Conservation (phyloP, 2,113 vertebrate genomes). For the Alligator mississippiensis region DNA sequence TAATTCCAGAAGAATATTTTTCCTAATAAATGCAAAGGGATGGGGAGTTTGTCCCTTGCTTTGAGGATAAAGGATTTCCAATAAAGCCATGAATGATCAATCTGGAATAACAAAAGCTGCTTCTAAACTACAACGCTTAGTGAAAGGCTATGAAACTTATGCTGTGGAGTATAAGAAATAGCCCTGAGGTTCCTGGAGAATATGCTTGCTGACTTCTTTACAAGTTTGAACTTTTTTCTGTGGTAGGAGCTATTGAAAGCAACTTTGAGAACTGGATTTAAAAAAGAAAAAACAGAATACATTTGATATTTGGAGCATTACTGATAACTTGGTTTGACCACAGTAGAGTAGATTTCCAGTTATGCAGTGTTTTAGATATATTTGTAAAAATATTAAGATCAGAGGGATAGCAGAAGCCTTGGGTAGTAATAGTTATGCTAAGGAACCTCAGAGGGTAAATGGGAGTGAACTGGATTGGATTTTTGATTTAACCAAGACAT, state of each 20-base stretch:
- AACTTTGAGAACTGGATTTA: background rate
- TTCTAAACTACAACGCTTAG: background rate
- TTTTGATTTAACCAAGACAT: background rate
- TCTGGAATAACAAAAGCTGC: slow-evolving; percentile 35
- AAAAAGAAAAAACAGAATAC: background rate
- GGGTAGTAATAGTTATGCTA: background rate
- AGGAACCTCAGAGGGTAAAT: background rate
- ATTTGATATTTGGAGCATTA: background rate
- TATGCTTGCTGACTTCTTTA: background rate
- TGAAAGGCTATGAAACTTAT: background rate
- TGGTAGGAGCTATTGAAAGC: background rate
- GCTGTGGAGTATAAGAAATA: background rate
- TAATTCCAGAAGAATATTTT: slow-evolving; percentile 24
- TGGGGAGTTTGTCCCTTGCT: background rate
- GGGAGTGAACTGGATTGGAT: background rate
- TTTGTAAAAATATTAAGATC: background rate
- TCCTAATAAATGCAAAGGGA: slow-evolving; percentile 6
- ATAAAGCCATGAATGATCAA: slow-evolving; percentile 14
- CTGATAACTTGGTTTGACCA: background rate
- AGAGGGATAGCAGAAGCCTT: background rate
- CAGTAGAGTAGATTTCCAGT: background rate
- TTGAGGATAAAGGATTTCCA: slow-evolving; percentile 7
- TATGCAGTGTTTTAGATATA: background rate
- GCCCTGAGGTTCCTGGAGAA: background rate
- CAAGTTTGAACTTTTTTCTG: background rate